Evolutionary conservation across 2,797 vertebrate species (phyloP).

Genomic region (Buphagus erythrorhynchus): DNA sequence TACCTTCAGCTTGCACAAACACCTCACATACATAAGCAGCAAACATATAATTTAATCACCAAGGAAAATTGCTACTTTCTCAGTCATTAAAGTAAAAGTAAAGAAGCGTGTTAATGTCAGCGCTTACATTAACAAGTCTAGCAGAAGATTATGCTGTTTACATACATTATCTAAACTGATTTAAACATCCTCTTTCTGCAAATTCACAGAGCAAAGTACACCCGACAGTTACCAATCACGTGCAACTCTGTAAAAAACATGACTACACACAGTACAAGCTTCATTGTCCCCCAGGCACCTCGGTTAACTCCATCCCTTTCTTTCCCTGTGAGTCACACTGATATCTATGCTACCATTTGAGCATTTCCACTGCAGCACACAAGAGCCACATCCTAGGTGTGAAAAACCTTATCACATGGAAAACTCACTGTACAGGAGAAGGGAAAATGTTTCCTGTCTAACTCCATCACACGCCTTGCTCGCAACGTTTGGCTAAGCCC

Average conservation of each 20-base stretch:
- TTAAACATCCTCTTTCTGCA: conserved; percentile 46
- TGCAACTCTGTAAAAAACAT: background rate
- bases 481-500: background rate
- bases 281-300: background rate
- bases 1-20: conserved; percentile 13
- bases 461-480: background rate
- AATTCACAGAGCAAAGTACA: conserved; percentile 35
- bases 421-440: background rate
- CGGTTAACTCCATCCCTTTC: background rate
- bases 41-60: conserved; percentile 48
- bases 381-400: background rate
- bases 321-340: background rate
- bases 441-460: background rate
- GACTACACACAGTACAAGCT: background rate
- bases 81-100: conserved; percentile 50
- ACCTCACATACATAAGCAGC: background rate
- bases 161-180: conserved; percentile 57
- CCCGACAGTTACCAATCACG: background rate
- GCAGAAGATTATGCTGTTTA: conserved; percentile 59
- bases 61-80: conserved; percentile 52
- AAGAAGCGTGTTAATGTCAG: conserved; percentile 56
- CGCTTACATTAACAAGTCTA: conserved; percentile 64
- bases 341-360: background rate
- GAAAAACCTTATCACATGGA: background rate
- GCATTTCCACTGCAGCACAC: background rate